Evolutionary conservation across 2,113 vertebrate genomes (phyloP).

Genomic region (Podarcis raffonei): DNA sequence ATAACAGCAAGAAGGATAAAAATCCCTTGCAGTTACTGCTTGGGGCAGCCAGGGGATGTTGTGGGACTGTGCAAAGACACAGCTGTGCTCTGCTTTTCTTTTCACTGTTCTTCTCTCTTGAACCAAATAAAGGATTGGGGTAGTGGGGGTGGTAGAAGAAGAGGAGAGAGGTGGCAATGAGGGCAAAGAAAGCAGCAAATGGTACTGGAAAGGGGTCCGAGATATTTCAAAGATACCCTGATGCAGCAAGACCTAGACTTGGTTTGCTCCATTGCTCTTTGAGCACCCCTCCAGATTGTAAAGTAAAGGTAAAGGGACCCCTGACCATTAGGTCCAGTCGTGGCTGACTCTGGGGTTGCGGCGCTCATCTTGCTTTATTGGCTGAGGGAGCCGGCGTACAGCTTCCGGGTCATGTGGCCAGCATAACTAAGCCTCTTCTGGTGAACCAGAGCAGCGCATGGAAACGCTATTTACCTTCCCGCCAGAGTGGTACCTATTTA

Average conservation of each 20-base stretch:
- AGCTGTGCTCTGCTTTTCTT: not conserved
- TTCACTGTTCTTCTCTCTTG: conserved; percentile 22
- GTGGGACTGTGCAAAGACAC: conserved; percentile 11
- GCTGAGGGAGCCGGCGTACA: too few relatives aligned
- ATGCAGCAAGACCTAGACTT: too few relatives aligned
- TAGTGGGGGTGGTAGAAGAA: not conserved
- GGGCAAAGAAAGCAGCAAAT: not conserved
- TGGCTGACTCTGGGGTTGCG: too few relatives aligned
- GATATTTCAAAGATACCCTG: not conserved
- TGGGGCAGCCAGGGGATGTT: conserved; percentile 14
- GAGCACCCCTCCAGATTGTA: not conserved
- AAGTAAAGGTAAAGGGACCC: too few relatives aligned
- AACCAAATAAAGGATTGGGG: not conserved
- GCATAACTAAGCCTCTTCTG: too few relatives aligned
- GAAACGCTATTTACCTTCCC: too few relatives aligned
- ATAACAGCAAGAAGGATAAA: not conserved
- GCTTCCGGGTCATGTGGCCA: too few relatives aligned
- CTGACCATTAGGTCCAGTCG: not conserved
- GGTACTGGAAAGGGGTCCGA: rapidly evolving
- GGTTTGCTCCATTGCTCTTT: too few relatives aligned
- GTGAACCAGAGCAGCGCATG: too few relatives aligned
- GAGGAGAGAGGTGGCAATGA: conserved; percentile 27
- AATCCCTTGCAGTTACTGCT: conserved; percentile 6
- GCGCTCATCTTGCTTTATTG: too few relatives aligned
- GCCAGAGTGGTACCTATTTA: too few relatives aligned